Base-by-base conservation (phyloP, 1,140 invertebrate genomes). In the Lamellibrachia luymesi region DNA sequence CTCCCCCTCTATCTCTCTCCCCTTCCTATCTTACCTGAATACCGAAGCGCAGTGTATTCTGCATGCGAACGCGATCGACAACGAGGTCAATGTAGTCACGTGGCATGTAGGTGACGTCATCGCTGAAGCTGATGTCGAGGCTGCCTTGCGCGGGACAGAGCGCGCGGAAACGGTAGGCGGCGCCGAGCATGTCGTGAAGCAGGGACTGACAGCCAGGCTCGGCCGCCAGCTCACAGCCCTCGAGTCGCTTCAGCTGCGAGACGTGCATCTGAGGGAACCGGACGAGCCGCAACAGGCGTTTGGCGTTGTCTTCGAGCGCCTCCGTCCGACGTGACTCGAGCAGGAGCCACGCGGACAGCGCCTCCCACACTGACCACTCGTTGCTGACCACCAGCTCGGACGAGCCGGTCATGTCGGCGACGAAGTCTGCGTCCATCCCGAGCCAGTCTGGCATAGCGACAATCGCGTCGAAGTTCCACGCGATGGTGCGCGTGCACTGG, bases 241-340 rank as follows among this genome's bases (percentile, higher is more conserved):
- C 95, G 25, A 96, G 95, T 27, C 94, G 93, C 80, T 95, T 95
- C 92, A 96, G 93, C 93, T 96, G 95, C 56, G 93, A 92, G 13
- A 96, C 96, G 92, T 95, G 94, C 96, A 96, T 96, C 93, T 96
- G 96, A 8, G 96, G 95, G 94, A 96, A 96, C 2, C 96, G 95
- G n/a, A 96, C 95, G 89, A 96, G 93, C 8, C 96, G 96, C 90
- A 96, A 94, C n/a, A 96, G 94, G 51, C 94, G 92, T 50, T 94
- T 90, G 22, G 95, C 94, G 94, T 96, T 94, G 50, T 94, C 94
- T 51, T 51, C 64, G 13, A 93, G 64, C 17, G 93, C 25, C 1
- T 80, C 64, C 64, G 13, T 91, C 52, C 38, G 90, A 51, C 17
- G 92, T 8, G 2, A 91, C 50, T 10, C 95, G 17, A 94, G 92